Conservation (phyloP, 2,888 invertebrate species). For the Ceraclea dissimilis region DNA sequence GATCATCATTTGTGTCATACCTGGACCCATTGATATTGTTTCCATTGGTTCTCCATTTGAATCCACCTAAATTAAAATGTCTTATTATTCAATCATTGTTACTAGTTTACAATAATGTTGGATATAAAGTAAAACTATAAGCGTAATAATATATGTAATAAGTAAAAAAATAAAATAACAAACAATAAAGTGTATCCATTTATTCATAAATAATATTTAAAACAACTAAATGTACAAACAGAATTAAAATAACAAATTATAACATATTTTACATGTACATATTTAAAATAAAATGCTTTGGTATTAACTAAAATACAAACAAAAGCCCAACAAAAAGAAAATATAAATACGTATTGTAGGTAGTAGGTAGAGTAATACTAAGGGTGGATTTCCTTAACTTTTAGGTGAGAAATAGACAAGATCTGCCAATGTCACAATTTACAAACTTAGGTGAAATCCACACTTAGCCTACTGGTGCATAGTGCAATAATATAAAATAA, state of each 20-base stretch:
- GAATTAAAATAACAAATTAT: neutral
- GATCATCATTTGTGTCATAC: conserved; percentile 78
- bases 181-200: neutral
- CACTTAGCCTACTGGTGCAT: too few species aligned
- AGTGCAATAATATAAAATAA: too few species aligned
- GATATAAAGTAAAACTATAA: too few species aligned
- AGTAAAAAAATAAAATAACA: conserved; percentile 1
- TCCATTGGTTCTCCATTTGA: conserved; percentile 69
- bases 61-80: conserved; percentile 53
- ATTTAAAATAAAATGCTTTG: conserved; percentile 16
- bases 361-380: too few species aligned
- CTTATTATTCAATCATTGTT: too few species aligned
- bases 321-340: conserved; percentile 9
- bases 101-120: neutral
- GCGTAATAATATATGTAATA: too few species aligned
- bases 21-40: conserved; percentile 68
- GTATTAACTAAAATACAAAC: neutral
- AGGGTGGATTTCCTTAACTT: too few species aligned
- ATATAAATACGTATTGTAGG: too few species aligned
- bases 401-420: too few species aligned
- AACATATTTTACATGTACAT: conserved; percentile 16
- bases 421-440: too few species aligned
- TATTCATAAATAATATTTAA: neutral
- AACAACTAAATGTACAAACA: neutral
- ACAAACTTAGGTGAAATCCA: too few species aligned